Evolutionary conservation across 2,888 invertebrate species (phyloP), one percentile per base, ranked within the genome.

Genomic region (Spodoptera exigua): DNA sequence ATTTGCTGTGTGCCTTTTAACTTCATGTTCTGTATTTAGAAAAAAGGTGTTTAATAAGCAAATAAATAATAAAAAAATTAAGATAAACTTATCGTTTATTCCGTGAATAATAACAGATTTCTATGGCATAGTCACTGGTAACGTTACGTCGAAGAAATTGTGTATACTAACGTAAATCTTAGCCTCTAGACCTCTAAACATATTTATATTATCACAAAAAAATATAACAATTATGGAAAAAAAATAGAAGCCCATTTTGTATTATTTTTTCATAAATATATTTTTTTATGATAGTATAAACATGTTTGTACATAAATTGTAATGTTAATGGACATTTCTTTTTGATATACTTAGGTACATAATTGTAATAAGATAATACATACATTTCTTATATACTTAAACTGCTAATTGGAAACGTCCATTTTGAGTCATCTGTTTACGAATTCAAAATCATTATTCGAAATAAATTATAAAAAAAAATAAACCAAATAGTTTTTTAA

Each of bases 101-200:
- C 88, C 85, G 89, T 89, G 91, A 89, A 89, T 87, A 85, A 87
- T 86, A 90, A 93, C 87, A 90, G 87, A 86, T 83, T 66, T 94
- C 93, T 93, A 93, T 94, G 93, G 93, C 93, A 90, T 93, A 91
- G 86, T 90, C 89, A 92, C 93, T 93, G 93, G 93, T 94, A 93
- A 94, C 93, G 84, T 86, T 83, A 83, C 51, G 81, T 87, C 81
- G 80, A 87, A 81, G 84, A 80, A 82, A 81, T 80, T 79, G 73
- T 76, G 73, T 61, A 61, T 47, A 56, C 60, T 56, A 65, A 69
- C 41, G 74, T 82, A 77, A 80, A 51, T 81, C 82, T 89, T 89
- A 91, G 91, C 90, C 89, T 91, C 89, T 87, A 88, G n/a, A 70
- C 59, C 62, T 76, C 74, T 62, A 57, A n/a, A 61, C 73, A 74